Evolutionary conservation across 1,140 invertebrate species (phyloP).

Genomic region (Pteromalus puparum): DNA sequence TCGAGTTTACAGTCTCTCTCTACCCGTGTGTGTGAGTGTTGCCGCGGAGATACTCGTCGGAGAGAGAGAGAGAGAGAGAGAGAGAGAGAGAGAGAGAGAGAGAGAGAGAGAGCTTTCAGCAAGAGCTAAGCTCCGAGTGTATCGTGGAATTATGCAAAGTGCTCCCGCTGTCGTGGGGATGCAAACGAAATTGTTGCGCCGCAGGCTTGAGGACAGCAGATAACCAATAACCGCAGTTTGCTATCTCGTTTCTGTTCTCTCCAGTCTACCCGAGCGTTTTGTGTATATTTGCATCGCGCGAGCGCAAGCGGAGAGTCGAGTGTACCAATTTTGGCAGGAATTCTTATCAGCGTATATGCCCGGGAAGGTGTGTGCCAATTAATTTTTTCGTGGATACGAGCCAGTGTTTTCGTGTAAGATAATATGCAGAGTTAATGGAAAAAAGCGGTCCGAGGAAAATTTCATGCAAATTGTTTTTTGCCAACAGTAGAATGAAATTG

Average conservation of each 20-base stretch:
- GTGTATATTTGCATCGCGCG: neutral
- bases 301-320: neutral
- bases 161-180: constrained; percentile 25
- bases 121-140: constrained; percentile 53
- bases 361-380: no score
- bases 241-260: neutral
- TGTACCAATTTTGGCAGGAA: neutral
- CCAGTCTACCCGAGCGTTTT: no score
- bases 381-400: no score
- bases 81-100: neutral
- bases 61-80: neutral
- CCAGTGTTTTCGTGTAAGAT: no score
- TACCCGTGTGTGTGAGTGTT: neutral
- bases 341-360: neutral
- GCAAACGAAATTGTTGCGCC: constrained; percentile 20
- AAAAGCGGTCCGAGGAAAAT: no score
- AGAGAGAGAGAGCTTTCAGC: neutral
- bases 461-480: no score
- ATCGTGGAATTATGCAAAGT: constrained; percentile 60
- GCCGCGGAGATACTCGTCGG: neutral
- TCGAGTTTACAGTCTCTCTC: no score
- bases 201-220: neutral
- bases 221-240: constrained; percentile 51
- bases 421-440: no score
- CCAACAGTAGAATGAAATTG: no score